Conservation (phyloP, 2,113 vertebrate species). For the Ornithorhynchus anatinus region DNA sequence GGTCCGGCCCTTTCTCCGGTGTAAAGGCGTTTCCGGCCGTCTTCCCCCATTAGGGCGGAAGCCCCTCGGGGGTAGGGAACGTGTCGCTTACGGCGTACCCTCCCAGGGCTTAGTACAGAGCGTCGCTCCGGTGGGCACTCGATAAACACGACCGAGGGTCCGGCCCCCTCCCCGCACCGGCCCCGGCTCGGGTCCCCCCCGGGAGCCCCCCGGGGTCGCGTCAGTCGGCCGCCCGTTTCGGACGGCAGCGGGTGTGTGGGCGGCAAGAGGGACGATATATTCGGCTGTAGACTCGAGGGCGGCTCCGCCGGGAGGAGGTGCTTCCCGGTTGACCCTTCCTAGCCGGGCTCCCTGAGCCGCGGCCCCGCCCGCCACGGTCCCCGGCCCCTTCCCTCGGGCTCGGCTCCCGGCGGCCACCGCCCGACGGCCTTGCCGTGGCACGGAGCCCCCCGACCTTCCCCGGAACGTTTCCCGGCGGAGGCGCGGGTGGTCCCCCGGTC, state of each 20-base stretch:
- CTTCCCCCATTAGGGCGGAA: too few species aligned
- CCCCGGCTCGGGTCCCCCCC: neutral
- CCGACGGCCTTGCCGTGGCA: too few species aligned
- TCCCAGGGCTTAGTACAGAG: too few species aligned
- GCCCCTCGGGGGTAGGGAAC: too few species aligned
- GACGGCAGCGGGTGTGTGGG: constrained; percentile 24
- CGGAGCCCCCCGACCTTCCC: constrained; percentile 10
- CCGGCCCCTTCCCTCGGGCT: neutral
- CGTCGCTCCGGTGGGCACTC: too few species aligned
- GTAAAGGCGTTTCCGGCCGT: too few species aligned
- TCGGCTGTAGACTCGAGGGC: constrained; percentile 11
- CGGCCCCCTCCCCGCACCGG: too few species aligned
- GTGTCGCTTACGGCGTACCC: too few species aligned
- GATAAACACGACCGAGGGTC: too few species aligned
- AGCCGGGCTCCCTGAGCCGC: neutral
- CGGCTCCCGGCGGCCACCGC: neutral
- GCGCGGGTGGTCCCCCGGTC: neutral
- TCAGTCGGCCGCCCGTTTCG: neutral
- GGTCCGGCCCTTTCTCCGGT: too few species aligned
- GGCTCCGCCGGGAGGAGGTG: neutral
- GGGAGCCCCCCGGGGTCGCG: neutral
- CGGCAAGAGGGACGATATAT: constrained; percentile 43
- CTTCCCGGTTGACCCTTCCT: too few species aligned
- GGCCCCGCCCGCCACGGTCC: neutral
- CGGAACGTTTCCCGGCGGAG: constrained; percentile 40